Percentiles rank a stretch among this genome's conserved stretches.
Conservation (phyloP, 2,888 invertebrate species). For the Cheilosia scutellata region DNA sequence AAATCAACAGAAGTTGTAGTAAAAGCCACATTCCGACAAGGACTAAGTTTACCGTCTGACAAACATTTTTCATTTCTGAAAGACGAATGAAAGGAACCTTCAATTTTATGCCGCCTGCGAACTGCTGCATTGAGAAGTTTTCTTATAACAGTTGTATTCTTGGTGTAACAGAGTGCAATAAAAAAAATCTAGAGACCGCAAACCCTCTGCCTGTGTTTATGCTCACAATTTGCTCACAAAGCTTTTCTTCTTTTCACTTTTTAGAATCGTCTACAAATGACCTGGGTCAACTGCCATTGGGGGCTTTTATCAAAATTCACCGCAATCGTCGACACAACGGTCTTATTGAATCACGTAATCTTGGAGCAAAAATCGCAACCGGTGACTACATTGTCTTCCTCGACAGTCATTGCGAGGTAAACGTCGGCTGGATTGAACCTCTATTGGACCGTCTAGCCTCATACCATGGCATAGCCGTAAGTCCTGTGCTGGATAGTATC, state of each 20-base stretch:
- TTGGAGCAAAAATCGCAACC: slow-evolving; percentile 81
- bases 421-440: slow-evolving; percentile 84
- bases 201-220: neutral
- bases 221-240: no score
- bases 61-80: no score
- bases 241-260: neutral
- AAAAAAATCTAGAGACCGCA: neutral
- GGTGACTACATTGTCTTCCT: slow-evolving; percentile 83
- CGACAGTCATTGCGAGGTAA: slow-evolving; percentile 84
- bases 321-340: slow-evolving; percentile 81
- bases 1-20: no score
- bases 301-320: slow-evolving; percentile 70
- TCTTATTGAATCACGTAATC: slow-evolving; percentile 83
- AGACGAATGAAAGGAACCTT: no score
- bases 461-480: slow-evolving; percentile 80
- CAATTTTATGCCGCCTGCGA: no score
- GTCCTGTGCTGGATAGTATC: slow-evolving; percentile 85
- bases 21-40: no score
- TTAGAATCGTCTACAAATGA: slow-evolving; percentile 34
- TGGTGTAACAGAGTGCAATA: no score
- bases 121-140: no score
- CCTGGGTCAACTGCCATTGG: slow-evolving; percentile 41
- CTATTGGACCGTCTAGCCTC: slow-evolving; percentile 80
- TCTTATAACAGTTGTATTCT: no score
- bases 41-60: no score